Conservation (phyloP, 2,888 invertebrate species). For the Caenorhabditis drosophilae region DNA sequence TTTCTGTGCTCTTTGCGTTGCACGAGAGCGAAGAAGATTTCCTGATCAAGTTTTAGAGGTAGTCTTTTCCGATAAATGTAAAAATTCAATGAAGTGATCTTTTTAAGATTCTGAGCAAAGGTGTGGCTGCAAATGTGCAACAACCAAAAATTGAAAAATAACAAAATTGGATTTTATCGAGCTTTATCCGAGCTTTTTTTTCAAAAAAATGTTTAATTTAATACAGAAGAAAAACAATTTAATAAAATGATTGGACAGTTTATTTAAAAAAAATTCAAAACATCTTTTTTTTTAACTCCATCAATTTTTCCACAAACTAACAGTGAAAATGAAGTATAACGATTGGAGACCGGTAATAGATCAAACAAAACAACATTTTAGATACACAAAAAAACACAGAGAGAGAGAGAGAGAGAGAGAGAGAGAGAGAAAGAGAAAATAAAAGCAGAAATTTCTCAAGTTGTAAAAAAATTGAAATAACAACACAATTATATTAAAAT, state of each 20-base stretch:
- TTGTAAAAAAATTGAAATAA: not conserved
- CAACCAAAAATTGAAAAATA: not conserved
- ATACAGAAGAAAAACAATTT: too few species aligned
- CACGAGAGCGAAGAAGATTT: conserved; percentile 46
- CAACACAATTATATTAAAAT: not conserved
- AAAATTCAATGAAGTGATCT: not conserved
- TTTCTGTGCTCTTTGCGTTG: conserved; percentile 50
- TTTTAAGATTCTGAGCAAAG: conserved; percentile 15
- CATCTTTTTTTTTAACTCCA: too few species aligned
- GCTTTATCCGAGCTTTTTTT: too few species aligned
- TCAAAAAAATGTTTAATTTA: too few species aligned
- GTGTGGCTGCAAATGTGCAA: not conserved
- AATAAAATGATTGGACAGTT: too few species aligned
- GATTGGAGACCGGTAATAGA: not conserved
- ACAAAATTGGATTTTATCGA: not conserved
- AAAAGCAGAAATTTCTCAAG: not conserved
- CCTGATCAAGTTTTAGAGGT: conserved; percentile 43
- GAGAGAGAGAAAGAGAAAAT: not conserved
- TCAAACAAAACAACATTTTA: not conserved
- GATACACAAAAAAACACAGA: too few species aligned
- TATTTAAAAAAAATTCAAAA: too few species aligned
- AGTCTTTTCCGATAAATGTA: not conserved
- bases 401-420: too few species aligned
- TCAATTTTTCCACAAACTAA: too few species aligned
- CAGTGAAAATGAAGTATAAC: too few species aligned